Conservation (phyloP, 2,888 invertebrate species). For the Phengaris arion region DNA sequence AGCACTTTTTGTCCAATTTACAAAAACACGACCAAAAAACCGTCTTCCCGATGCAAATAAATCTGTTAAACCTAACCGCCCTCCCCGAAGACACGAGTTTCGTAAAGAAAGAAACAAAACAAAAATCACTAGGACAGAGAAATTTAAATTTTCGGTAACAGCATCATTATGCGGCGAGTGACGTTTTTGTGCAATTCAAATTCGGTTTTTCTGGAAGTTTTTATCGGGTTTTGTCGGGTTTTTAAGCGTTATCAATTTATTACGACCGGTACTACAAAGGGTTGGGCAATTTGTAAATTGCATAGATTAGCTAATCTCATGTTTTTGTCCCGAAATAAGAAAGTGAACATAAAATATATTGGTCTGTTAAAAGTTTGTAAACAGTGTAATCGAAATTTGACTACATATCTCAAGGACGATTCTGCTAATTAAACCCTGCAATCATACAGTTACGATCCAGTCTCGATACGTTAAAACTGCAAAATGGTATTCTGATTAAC, state of each 20-base stretch:
- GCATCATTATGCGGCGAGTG: conserved; percentile 62
- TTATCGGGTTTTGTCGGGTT: conserved; percentile 58
- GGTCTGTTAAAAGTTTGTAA: no score
- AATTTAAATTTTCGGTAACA: conserved; percentile 62
- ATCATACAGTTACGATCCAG: no score
- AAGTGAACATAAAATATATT: neutral
- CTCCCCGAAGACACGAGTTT: conserved; percentile 53
- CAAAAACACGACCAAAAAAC: conserved; percentile 65
- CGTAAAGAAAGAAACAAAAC: conserved; percentile 28
- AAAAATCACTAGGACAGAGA: conserved; percentile 40
- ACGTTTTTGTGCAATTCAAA: conserved; percentile 58
- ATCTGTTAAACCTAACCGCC: conserved; percentile 64
- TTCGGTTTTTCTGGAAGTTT: conserved; percentile 54
- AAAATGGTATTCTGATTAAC: no score
- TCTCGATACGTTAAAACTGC: no score
- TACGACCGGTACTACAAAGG: conserved; percentile 55
- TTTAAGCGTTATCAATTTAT: conserved; percentile 65
- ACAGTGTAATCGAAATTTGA: no score
- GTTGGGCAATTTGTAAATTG: conserved; percentile 42
- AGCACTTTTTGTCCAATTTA: conserved; percentile 61
- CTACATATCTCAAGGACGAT: no score
- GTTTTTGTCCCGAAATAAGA: neutral
- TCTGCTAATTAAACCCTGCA: no score
- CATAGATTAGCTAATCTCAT: conserved; percentile 29
- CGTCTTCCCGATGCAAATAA: conserved; percentile 66